Percentiles rank a stretch among this genome's conserved stretches.
phyloP scores from a whole-genome alignment of 2,113 vertebrate species.

The Cryptomyrus ogoouensis region DNA sequence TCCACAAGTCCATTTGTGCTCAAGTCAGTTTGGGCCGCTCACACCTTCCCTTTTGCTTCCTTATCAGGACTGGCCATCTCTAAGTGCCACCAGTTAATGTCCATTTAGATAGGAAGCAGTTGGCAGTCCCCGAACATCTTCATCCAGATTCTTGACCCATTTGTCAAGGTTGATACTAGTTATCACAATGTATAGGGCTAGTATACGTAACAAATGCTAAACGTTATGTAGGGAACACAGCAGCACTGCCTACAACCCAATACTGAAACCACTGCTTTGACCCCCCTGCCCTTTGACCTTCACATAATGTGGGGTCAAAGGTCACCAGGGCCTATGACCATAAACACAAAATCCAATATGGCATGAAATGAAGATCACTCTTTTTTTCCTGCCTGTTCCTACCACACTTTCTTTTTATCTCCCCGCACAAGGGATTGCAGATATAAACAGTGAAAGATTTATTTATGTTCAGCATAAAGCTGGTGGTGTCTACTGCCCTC shows the following conservation, averaged over 20 bases:
- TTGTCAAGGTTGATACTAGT: not conserved
- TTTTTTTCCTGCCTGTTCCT: not conserved
- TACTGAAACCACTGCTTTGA: not conserved
- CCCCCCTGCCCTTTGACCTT: not conserved
- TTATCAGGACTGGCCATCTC: not conserved
- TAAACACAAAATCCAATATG: not conserved
- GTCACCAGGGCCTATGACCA: not conserved
- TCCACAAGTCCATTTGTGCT: not conserved
- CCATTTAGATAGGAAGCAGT: not conserved
- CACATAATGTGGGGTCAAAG: not conserved
- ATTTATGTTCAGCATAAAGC: not conserved
- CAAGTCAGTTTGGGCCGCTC: not conserved
- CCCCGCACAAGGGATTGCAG: not conserved
- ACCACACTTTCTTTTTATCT: not conserved
- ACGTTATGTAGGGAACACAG: not conserved
- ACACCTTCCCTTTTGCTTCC: not conserved
- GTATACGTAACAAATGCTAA: not conserved
- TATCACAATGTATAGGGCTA: not conserved
- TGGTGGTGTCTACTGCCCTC: not conserved
- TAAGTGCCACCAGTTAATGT: not conserved
- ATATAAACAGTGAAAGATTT: not conserved
- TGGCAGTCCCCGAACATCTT: not conserved
- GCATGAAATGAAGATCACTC: not conserved
- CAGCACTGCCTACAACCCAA: not conserved
- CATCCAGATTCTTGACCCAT: not conserved